phyloP scores from a whole-genome alignment of 2,888 invertebrate species.

The Tipula confusa region DNA sequence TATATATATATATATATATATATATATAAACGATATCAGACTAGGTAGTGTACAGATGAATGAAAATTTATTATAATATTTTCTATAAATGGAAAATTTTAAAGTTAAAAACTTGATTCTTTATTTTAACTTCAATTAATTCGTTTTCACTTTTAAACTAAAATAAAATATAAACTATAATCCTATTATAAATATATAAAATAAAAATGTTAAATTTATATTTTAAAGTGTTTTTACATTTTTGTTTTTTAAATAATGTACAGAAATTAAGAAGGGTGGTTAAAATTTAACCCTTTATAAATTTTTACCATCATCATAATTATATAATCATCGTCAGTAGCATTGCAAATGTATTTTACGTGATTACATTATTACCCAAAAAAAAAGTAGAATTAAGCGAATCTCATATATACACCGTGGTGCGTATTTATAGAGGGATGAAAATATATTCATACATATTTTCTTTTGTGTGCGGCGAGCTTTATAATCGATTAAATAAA shows the following conservation, averaged over 20 bases:
- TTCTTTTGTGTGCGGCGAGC: not conserved
- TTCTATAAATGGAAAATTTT: not conserved
- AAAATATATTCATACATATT: too few relatives aligned
- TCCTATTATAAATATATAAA: not conserved
- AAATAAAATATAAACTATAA: conserved; percentile 8
- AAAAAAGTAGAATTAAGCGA: not conserved
- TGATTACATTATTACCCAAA: not conserved
- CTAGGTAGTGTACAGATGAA: not conserved
- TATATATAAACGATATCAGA: not conserved
- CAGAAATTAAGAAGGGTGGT: not conserved
- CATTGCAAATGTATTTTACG: not conserved
- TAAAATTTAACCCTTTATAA: not conserved
- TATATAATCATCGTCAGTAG: not conserved
- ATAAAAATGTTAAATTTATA: not conserved
- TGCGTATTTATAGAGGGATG: not conserved
- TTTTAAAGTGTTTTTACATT: conserved; percentile 16
- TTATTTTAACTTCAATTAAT: conserved; percentile 7
- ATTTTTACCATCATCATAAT: not conserved
- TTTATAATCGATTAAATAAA: not conserved
- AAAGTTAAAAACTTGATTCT: conserved; percentile 3
- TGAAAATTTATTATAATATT: conserved; percentile 6
- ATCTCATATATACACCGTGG: not conserved
- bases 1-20: too few relatives aligned
- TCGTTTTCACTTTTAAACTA: not conserved
- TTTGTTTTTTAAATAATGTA: not conserved